Base-by-base conservation (phyloP, 2,888 invertebrate genomes). In the Amblyjoppa fuscipennis region DNA sequence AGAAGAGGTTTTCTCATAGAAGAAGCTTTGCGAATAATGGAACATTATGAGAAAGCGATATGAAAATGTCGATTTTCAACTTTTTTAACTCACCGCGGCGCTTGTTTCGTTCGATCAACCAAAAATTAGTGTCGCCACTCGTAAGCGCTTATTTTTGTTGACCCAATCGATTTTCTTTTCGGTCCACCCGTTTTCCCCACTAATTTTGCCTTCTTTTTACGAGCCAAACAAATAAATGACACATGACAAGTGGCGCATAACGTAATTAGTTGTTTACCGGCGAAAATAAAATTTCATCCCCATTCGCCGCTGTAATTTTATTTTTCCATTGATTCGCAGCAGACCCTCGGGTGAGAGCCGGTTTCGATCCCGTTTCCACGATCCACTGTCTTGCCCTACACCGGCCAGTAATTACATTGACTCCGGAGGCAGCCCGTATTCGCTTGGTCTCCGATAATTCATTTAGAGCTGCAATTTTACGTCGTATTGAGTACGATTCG, bases 391-490 rank as follows among this genome's bases (percentile, higher is more conserved):
- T 70, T n/a, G 20, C 16, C 25, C 28, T 11, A 49, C 45, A 11
- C 28, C 13, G 34, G 3, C 49, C 49, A 51, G 28, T 49, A 51
- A 70, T 70, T 51, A 51, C n/a, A 70, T 49, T 31, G 49, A 11
- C 45, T 3, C 5, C 51, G 25, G 49, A 34, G 31, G 25, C 61
- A 16, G 56, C 3, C 25, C 31, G 38, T 45, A 61, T 41, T 20
- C 53, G 41, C 20, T 38, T 61, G 45, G 70, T 53, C 49, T 49
- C 25, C 49, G 70, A 70, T 70, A 71, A 70, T 34, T 61, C 34
- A 71, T 79, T 79, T 28, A 34, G 34, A 69, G 56, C 68, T 56
- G 56, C 69, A 25, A 70, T 71, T 79, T 49, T 31, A 79, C 61
- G 34, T 49, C 31, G 45, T 28, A 25, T 78, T 70, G 56, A 45